A percentile compares a stretch with the other conserved stretches of the same genome.
These are phyloP conservation scores for Drosophila fungiperda DNA, from an alignment of 2,888 invertebrate species.

Conservation along the genomic window DNA sequence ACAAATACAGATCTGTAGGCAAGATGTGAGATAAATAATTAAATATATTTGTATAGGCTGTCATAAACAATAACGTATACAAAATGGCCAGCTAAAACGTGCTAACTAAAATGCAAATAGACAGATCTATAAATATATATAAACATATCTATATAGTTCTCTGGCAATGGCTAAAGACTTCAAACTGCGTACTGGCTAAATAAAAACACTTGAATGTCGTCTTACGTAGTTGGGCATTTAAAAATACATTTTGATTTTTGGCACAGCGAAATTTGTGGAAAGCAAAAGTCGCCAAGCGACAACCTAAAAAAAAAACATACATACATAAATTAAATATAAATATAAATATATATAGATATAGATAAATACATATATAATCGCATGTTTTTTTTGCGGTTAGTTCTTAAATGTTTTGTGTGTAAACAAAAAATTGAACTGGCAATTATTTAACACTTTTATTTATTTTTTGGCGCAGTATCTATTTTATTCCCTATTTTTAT, in stretches of 20 bases:
- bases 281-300: conserved; percentile 46
- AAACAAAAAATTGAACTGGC: conserved; percentile 61
- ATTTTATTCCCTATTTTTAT: conserved; percentile 32
- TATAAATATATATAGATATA: conserved; percentile 1
- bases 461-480: conserved; percentile 34
- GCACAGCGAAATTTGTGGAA: conserved; percentile 19
- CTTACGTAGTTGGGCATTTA: conserved; percentile 75
- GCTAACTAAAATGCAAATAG: conserved; percentile 68
- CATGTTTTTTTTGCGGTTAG: conserved; percentile 30
- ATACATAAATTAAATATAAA: conserved; percentile 9
- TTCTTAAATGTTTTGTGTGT: conserved; percentile 51
- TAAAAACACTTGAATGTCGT: conserved; percentile 76
- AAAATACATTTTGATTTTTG: conserved; percentile 62
- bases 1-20: neutral
- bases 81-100: conserved; percentile 55
- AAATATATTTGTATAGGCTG: conserved; percentile 9
- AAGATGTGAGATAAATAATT: neutral
- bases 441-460: conserved; percentile 70
- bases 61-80: conserved; percentile 51
- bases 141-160: neutral
- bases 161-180: conserved; percentile 23
- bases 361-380: conserved; percentile 37
- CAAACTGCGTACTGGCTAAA: conserved; percentile 62
- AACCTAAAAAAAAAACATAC: conserved; percentile 17
- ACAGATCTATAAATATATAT: conserved; percentile 55